Evolutionary conservation across 2,113 vertebrate species (phyloP).

Genomic region (Mus pahari): DNA sequence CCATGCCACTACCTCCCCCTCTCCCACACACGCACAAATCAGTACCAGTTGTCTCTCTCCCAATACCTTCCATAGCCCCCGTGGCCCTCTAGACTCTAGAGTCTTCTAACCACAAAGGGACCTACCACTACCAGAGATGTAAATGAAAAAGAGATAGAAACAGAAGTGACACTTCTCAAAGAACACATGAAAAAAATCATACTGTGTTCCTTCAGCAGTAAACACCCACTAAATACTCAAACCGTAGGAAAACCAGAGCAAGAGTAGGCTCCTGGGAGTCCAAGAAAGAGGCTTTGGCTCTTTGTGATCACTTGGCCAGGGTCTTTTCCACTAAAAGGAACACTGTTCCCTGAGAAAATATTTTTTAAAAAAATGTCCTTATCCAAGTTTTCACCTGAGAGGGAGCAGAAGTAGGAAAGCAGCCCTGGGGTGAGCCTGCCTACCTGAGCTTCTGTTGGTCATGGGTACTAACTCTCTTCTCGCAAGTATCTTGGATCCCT

Average conservation of each 20-base stretch:
- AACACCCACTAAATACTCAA: neutral
- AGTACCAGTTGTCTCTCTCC: neutral
- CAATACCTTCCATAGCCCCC: neutral
- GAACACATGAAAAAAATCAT: neutral
- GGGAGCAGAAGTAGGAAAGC: too few relatives aligned
- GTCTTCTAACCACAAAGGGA: slow-evolving; percentile 46
- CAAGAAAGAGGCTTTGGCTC: neutral
- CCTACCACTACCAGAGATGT: neutral
- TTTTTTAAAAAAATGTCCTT: too few relatives aligned
- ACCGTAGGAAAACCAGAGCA: neutral
- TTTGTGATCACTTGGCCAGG: neutral
- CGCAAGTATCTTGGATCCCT: neutral
- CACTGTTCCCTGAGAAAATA: too few relatives aligned
- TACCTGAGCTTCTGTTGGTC: too few relatives aligned
- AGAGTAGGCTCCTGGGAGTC: neutral
- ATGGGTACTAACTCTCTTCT: neutral
- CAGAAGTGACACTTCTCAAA: neutral
- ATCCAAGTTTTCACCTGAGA: too few relatives aligned
- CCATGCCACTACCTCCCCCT: neutral
- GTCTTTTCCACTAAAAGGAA: too few relatives aligned
- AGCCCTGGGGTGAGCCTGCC: too few relatives aligned
- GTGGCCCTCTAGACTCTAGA: neutral
- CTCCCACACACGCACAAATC: neutral
- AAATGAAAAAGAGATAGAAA: neutral
- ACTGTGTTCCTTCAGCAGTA: neutral